Percentiles rank a stretch among this genome's conserved stretches.
phyloP scores from a whole-genome alignment of 2,113 vertebrate species.

The Varanus salvator region DNA sequence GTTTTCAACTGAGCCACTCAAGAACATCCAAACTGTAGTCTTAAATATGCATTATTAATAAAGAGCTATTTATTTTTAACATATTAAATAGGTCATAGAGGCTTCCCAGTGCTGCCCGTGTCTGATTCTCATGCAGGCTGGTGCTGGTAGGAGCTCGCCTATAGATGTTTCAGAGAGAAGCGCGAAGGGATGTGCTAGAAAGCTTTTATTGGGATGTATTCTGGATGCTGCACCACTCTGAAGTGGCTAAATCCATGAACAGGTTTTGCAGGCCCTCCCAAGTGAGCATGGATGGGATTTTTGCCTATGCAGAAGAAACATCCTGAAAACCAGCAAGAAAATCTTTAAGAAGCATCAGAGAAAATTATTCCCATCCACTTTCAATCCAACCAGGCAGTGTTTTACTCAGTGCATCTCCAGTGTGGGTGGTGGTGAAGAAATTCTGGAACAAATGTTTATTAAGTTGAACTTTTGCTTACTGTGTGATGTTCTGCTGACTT shows the following conservation, averaged over 20 bases:
- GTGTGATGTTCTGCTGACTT: no score
- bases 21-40: conserved; percentile 46
- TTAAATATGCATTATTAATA: conserved; percentile 72
- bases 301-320: background rate
- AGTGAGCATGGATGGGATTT: background rate
- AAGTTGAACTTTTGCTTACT: no score
- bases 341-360: background rate
- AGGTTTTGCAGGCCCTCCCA: background rate
- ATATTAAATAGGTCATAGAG: conserved; percentile 68
- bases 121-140: background rate
- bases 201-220: background rate
- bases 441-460: no score
- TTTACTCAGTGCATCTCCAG: background rate
- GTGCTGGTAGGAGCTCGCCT: background rate
- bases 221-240: background rate
- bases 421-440: no score
- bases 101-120: conserved; percentile 48
- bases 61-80: conserved; percentile 60
- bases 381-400: background rate
- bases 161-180: background rate
- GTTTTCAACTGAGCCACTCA: conserved; percentile 21
- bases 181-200: accelerated
- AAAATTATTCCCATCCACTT: background rate
- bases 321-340: background rate
- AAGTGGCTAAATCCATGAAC: accelerated